Conservation (phyloP, 2,888 invertebrate species). For the Callyntrura guangdongensis region DNA sequence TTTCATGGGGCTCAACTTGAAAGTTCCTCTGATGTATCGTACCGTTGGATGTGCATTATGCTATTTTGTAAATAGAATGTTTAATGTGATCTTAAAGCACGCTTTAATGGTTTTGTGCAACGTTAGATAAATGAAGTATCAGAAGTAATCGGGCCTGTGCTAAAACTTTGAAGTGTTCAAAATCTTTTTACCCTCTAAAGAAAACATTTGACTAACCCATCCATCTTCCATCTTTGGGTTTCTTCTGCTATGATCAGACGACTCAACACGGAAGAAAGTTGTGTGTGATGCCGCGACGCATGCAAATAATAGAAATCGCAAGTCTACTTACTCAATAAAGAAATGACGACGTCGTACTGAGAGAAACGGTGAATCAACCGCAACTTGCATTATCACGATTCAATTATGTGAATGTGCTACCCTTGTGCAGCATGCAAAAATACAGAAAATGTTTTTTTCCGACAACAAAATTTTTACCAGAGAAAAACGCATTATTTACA, state of each 20-base stretch:
- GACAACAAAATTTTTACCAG: not conserved
- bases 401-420: conserved; percentile 56
- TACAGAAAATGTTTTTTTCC: not conserved
- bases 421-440: conserved; percentile 46
- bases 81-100: not conserved
- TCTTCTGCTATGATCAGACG: not conserved
- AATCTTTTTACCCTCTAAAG: not conserved
- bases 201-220: not conserved
- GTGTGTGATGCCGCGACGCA: conserved; percentile 6
- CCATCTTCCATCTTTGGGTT: not conserved
- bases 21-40: not conserved
- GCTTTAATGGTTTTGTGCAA: not conserved
- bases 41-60: not conserved
- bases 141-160: not conserved
- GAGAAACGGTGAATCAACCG: conserved; percentile 70
- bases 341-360: not conserved
- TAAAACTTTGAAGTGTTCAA: not conserved
- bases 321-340: conserved; percentile 7
- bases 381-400: conserved; percentile 75
- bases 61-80: not conserved
- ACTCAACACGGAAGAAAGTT: not conserved
- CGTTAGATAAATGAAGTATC: not conserved
- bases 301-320: conserved; percentile 34
- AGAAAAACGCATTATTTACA: conserved; percentile 21
- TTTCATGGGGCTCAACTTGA: not conserved